phyloP scores from a whole-genome alignment of 2,113 vertebrate species.

The Andinoacara biseriatus region DNA sequence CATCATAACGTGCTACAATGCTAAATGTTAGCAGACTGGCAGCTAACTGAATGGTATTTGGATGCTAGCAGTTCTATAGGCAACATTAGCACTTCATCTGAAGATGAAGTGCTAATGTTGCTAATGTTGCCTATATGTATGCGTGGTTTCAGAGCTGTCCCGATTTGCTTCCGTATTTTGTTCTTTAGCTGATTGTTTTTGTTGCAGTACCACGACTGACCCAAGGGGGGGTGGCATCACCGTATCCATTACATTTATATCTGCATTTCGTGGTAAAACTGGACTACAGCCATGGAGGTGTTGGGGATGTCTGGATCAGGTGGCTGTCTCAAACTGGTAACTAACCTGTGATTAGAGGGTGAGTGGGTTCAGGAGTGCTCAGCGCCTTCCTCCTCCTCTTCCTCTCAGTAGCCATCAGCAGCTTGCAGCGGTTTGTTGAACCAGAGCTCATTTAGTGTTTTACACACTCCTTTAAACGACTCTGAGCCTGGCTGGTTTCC shows the following conservation, averaged over 20 bases:
- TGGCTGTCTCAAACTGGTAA: neutral
- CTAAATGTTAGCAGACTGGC: neutral
- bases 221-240: too few species aligned
- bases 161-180: neutral
- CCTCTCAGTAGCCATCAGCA: conserved; percentile 51
- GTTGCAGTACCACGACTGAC: neutral
- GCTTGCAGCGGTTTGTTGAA: conserved; percentile 54
- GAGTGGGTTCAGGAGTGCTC: conserved; percentile 23
- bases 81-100: neutral
- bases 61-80: neutral
- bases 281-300: neutral
- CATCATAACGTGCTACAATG: neutral
- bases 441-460: conserved; percentile 71
- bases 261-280: too few species aligned
- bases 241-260: too few species aligned
- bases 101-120: too few species aligned
- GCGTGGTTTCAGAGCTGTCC: too few species aligned
- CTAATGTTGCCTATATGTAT: too few species aligned
- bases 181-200: too few species aligned
- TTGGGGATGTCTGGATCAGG: neutral
- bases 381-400: conserved; percentile 7
- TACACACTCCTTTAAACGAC: conserved; percentile 69
- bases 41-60: neutral
- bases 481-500: conserved; percentile 63
- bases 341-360: conserved; percentile 16